phyloP scores from a whole-genome alignment of 2,797 vertebrate species.

The Cynopterus sphinx region DNA sequence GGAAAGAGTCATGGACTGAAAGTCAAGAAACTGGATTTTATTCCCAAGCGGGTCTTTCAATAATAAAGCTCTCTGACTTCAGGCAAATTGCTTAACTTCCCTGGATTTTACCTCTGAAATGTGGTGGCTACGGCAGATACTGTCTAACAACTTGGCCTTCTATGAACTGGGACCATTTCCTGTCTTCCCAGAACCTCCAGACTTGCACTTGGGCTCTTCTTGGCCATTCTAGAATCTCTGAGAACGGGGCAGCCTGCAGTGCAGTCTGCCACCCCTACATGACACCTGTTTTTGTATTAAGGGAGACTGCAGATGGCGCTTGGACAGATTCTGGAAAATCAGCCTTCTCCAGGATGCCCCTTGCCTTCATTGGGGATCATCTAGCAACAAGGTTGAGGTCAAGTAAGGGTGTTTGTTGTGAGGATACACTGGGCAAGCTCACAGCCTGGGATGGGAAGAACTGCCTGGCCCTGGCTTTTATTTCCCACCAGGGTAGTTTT shows the following conservation, averaged over 20 bases:
- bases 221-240: not conserved
- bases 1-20: not conserved
- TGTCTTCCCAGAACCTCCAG: not conserved
- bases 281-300: not conserved
- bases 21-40: not conserved
- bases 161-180: not conserved
- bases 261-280: not conserved
- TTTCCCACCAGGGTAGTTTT: not conserved
- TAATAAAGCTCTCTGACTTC: not conserved
- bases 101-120: not conserved
- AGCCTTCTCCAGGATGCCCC: not conserved
- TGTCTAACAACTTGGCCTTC: not conserved
- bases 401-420: not conserved
- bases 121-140: not conserved
- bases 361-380: not conserved
- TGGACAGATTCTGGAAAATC: not conserved
- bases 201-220: not conserved
- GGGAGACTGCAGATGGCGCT: not conserved
- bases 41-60: not conserved
- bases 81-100: not conserved
- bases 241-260: not conserved
- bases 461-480: too few relatives aligned
- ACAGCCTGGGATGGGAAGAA: not conserved
- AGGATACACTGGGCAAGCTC: not conserved
- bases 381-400: not conserved